Percentiles rank a stretch among this genome's conserved stretches.
Conservation (phyloP, 2,113 vertebrate species). For the Myanophis thanlyinensis region DNA sequence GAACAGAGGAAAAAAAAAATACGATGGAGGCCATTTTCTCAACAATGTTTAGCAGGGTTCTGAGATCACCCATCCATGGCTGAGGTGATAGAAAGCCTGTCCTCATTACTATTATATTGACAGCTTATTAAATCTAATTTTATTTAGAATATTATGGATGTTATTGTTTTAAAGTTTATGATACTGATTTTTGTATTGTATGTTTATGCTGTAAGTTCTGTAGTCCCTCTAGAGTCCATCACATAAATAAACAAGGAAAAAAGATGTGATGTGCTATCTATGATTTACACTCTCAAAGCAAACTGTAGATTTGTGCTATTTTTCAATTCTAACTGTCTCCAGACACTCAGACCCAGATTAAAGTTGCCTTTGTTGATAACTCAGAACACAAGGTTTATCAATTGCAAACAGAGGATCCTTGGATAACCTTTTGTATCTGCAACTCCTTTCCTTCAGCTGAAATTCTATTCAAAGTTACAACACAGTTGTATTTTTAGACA, state of each 20-base stretch:
- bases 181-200: neutral
- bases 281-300: neutral
- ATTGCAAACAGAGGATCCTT: neutral
- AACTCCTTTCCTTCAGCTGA: neutral
- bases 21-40: neutral
- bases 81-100: neutral
- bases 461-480: neutral
- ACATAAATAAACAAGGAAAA: neutral
- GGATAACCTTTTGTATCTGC: neutral
- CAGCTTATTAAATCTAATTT: neutral
- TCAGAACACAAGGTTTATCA: neutral
- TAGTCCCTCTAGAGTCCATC: neutral
- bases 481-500: neutral
- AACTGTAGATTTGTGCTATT: neutral
- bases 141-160: neutral
- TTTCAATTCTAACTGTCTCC: neutral
- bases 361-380: neutral
- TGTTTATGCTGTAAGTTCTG: neutral
- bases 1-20: neutral
- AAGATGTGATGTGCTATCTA: neutral
- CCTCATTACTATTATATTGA: neutral
- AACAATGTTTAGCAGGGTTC: neutral
- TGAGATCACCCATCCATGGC: neutral
- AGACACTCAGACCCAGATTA: neutral
- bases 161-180: neutral